Evolutionary conservation across 2,797 vertebrate genomes (phyloP).

Genomic region (Ceyx erithaca): DNA sequence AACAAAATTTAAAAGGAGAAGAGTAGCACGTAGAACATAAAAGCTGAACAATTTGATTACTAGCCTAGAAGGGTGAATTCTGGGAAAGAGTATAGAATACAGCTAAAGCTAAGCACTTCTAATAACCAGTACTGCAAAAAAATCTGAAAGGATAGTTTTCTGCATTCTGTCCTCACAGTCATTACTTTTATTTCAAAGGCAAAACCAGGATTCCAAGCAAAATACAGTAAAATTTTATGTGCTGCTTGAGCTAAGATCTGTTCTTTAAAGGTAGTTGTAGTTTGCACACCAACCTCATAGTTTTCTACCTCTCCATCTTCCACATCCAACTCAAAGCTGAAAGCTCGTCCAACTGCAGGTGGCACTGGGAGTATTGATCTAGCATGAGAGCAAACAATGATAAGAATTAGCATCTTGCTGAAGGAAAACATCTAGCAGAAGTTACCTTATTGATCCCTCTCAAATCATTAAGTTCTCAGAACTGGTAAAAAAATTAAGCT

Average conservation of each 20-base stretch:
- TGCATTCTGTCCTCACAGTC: neutral
- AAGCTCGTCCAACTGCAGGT: conserved; percentile 91
- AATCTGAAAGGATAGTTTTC: neutral
- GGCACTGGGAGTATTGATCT: conserved; percentile 97
- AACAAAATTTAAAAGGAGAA: neutral
- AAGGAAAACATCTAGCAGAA: conserved; percentile 10
- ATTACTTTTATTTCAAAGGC: neutral
- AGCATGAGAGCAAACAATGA: conserved; percentile 15
- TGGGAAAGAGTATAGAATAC: neutral
- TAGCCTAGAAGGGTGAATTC: neutral
- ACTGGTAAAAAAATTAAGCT: neutral
- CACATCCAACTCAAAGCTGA: conserved; percentile 96
- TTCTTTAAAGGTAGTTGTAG: conserved; percentile 3
- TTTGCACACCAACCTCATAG: conserved; percentile 90
- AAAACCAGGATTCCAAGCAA: neutral
- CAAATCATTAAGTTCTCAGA: neutral
- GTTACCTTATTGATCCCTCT: neutral
- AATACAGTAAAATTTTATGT: neutral
- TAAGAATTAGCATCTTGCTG: neutral
- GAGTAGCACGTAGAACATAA: neutral
- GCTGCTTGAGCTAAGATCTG: neutral
- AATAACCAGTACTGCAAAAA: neutral
- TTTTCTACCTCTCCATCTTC: conserved; percentile 99
- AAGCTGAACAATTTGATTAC: neutral
- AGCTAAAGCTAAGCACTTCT: neutral